These are phyloP conservation scores for Gymnoscelis rufifasciata DNA, from an alignment of 2,888 invertebrate species.

Conservation along the genomic window DNA sequence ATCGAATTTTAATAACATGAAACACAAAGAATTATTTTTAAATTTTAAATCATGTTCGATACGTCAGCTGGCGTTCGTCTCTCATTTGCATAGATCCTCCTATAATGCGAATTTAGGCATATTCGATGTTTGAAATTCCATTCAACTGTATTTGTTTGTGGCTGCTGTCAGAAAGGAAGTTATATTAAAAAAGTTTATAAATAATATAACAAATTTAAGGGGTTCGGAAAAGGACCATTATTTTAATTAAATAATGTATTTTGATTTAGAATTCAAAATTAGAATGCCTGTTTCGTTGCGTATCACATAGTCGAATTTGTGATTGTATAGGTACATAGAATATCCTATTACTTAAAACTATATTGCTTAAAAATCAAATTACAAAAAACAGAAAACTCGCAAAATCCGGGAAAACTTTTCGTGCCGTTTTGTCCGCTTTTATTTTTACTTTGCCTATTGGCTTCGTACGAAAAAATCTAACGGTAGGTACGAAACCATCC, in stretches of 20 bases:
- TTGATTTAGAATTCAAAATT: no score
- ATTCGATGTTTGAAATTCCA: conserved; percentile 18
- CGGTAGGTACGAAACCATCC: conserved; percentile 9
- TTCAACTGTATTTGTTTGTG: conserved; percentile 5
- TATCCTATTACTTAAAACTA: no score
- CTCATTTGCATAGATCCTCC: conserved; percentile 23
- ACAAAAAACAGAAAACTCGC: no score
- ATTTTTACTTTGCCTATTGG: not conserved
- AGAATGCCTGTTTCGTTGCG: no score
- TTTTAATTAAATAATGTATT: no score
- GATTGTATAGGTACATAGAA: no score
- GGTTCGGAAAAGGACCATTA: no score
- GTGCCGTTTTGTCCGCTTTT: not conserved
- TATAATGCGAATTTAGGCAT: conserved; percentile 16
- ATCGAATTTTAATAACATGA: conserved; percentile 23
- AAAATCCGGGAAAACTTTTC: no score
- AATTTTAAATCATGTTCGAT: conserved; percentile 37
- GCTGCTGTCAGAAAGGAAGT: not conserved
- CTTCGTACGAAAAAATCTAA: conserved; percentile 7
- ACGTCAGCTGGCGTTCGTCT: conserved; percentile 24
- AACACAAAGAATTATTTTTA: conserved; percentile 39
- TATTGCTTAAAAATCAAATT: no score
- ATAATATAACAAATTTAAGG: no score
- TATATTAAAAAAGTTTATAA: no score
- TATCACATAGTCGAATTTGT: no score